phyloP scores from a whole-genome alignment of 2,888 invertebrate genomes.

The Pseudococcus jackbeardsleyi region DNA sequence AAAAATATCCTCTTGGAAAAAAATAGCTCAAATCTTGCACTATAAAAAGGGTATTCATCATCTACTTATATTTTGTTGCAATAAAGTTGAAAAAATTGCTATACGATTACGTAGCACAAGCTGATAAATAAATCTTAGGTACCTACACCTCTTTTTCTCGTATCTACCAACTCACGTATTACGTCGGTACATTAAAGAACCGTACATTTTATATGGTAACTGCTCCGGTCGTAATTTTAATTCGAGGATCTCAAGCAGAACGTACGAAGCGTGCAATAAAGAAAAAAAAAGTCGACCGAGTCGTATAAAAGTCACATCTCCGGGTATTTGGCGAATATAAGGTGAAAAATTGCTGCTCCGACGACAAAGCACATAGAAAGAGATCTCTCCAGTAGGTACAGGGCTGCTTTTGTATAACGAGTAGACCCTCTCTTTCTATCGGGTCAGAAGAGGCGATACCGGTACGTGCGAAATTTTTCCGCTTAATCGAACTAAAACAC shows the following conservation, averaged over 20 bases:
- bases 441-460: background rate
- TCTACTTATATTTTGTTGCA: background rate
- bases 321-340: constrained; percentile 25
- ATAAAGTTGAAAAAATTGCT: background rate
- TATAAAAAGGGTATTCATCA: background rate
- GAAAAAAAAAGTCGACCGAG: background rate
- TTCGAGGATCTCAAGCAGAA: constrained; percentile 12
- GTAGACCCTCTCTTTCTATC: background rate
- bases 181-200: background rate
- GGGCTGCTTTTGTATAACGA: background rate
- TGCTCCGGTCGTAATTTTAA: constrained; percentile 7
- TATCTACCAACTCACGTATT: background rate
- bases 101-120: background rate
- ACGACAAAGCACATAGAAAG: background rate
- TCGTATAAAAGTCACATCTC: constrained; percentile 32
- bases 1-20: no score
- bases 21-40: no score
- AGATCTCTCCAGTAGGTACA: background rate
- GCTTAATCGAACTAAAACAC: constrained; percentile 51
- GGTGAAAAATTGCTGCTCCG: constrained; percentile 3
- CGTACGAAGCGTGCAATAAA: background rate
- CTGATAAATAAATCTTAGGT: background rate
- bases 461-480: constrained; percentile 47
- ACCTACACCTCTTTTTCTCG: background rate
- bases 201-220: background rate